Base-by-base conservation (phyloP, 92 coral and sea anemone species). In the Phymanthus crucifer region DNA sequence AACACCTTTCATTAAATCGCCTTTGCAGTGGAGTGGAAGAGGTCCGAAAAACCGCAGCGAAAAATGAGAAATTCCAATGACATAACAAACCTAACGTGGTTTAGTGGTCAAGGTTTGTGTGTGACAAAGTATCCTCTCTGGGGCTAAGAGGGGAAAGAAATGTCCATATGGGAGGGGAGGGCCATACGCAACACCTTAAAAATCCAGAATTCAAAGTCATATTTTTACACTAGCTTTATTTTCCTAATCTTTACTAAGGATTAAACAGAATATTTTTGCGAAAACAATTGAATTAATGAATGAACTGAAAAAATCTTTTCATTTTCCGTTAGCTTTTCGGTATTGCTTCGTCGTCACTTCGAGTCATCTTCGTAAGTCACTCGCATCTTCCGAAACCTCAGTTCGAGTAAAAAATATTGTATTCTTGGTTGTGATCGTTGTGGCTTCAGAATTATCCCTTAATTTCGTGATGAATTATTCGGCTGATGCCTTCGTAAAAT, bases 361-460 rank as follows among this genome's bases (percentile, higher is more conserved):
- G 81, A 52, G 43, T 26, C 1, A 2, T 9, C 57, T 40, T 77
- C 81, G 81, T n/a, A 19, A 19, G 19, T 23, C 21, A 13, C 65
- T 32, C 43, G 43, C 9, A 11, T 69, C 26, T 34, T 69, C 24
- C 73, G 56, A 77, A 77, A 56, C 72, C 81, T 64, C 81, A 14
- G 68, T 10, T 61, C 27, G 35, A 75, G 79, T 77, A 77, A 77
- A 77, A n/a, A 77, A 76, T 77, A 77, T 77, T 77, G 81, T 7
- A 13, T 37, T 75, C 80, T 54, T 19, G 32, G 45, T 34, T 70
- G 70, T 77, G 81, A 77, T 77, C 81, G 18, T 37, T 61, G 81
- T 61, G 70, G 72, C 68, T 77, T 37, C 70, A 57, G 66, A 50
- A 11, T 58, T 61, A 54, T 61, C 57, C 72, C 23, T 33, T 3